Evolutionary conservation across 2,888 invertebrate genomes (phyloP).

Genomic region (Bombylius discolor): DNA sequence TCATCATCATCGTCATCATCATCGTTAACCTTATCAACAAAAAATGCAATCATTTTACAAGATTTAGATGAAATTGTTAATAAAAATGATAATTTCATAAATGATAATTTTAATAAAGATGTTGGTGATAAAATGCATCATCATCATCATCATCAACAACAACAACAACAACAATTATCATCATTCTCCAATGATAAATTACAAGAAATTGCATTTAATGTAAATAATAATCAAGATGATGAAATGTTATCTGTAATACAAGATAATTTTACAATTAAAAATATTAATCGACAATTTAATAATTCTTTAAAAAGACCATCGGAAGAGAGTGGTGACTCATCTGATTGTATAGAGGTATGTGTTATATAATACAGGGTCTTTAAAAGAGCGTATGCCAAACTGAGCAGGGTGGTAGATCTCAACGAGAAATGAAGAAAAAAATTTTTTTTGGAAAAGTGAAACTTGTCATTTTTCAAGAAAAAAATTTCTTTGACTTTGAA

Average conservation of each 20-base stretch:
- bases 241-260: neutral
- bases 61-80: too few relatives aligned
- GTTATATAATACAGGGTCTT: neutral
- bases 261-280: neutral
- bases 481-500: too few relatives aligned
- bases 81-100: neutral
- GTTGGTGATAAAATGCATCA: too few relatives aligned
- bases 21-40: neutral
- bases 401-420: too few relatives aligned
- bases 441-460: too few relatives aligned
- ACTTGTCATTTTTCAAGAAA: too few relatives aligned
- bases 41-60: too few relatives aligned
- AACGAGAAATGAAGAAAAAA: too few relatives aligned
- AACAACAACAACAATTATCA: too few relatives aligned
- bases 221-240: neutral
- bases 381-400: too few relatives aligned
- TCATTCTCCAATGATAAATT: neutral
- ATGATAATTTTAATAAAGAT: neutral
- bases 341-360: neutral
- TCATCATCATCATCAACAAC: too few relatives aligned
- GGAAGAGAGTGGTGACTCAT: neutral
- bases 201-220: neutral
- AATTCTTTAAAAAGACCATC: neutral
- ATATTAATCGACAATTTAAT: neutral
- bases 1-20: too few relatives aligned